A percentile compares a stretch with the other conserved stretches of the same genome.
Conservation (phyloP, 2,888 invertebrate species). For the Allygus modestus region DNA sequence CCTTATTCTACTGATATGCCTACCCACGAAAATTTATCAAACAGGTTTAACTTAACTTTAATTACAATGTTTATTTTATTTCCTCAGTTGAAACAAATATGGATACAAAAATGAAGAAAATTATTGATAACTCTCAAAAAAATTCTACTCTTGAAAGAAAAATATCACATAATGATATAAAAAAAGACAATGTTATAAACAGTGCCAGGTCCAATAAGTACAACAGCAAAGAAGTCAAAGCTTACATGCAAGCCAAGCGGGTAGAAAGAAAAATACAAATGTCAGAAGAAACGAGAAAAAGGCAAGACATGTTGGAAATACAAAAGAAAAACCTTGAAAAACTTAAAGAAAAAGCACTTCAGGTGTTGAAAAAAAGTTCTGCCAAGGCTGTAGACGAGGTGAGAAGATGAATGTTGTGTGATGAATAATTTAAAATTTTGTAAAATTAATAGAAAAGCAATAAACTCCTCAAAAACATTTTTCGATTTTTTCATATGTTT, state of each 20-base stretch:
- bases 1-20: too few species aligned
- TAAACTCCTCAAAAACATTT: background rate
- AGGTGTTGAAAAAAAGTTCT: conserved; percentile 60
- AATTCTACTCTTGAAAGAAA: conserved; percentile 11
- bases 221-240: conserved; percentile 58
- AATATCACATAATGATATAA: background rate
- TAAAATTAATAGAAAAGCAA: background rate
- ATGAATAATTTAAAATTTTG: conserved; percentile 9
- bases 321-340: conserved; percentile 58
- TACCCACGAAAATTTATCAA: too few species aligned
- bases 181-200: background rate
- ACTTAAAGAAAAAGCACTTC: conserved; percentile 39
- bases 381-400: conserved; percentile 46
- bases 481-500: background rate
- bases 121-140: background rate
- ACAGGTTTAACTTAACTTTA: too few species aligned
- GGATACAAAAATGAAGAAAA: background rate
- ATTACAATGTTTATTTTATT: too few species aligned
- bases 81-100: too few species aligned
- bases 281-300: conserved; percentile 49
- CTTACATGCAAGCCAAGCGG: conserved; percentile 58
- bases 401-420: conserved; percentile 30
- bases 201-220: conserved; percentile 53
- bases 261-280: conserved; percentile 39
- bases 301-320: conserved; percentile 40